Percentiles rank a stretch among this genome's conserved stretches.
These are phyloP conservation scores for Eulemur rufifrons DNA, from an alignment of 2,113 vertebrate genomes.

Conservation along the genomic window DNA sequence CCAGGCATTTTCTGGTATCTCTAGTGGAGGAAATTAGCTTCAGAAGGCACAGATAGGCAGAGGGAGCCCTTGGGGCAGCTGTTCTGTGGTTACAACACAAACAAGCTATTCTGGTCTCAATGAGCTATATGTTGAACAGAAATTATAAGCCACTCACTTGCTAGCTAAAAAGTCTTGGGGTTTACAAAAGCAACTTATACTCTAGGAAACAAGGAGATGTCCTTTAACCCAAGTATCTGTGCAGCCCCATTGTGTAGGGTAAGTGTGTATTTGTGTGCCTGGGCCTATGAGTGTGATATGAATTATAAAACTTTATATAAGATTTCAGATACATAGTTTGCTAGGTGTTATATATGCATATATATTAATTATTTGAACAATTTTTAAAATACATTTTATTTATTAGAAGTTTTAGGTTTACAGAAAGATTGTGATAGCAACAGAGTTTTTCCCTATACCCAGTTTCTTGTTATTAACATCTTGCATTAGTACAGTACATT, in stretches of 20 bases:
- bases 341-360: not conserved
- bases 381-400: not conserved
- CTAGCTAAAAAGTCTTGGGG: not conserved
- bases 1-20: not conserved
- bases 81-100: not conserved
- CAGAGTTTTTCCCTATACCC: not conserved
- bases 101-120: not conserved
- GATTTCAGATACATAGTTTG: not conserved
- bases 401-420: not conserved
- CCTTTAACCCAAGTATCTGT: not conserved
- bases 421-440: not conserved
- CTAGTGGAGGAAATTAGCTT: not conserved
- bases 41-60: not conserved
- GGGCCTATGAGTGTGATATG: not conserved
- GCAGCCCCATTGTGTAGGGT: not conserved
- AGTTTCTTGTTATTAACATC: not conserved
- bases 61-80: not conserved
- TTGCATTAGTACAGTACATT: not conserved
- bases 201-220: not conserved
- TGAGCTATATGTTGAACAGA: not conserved
- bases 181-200: not conserved
- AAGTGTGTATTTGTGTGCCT: rapidly evolving
- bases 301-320: not conserved
- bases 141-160: not conserved
- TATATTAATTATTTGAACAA: not conserved